Percentiles rank a stretch among this genome's conserved stretches.
phyloP scores from a whole-genome alignment of 2,113 vertebrate genomes.

The Pan troglodytes region NHGRI_mPanTro3-v2.1_pri NC_072421.2:44651501-44652000 shows the following conservation, averaged over 20 bases:
- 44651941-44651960: background rate
- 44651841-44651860: background rate
- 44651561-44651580: background rate
- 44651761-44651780: background rate
- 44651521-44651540: background rate
- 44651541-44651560: background rate
- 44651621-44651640: background rate
- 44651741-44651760: constrained; percentile 26
- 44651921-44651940: constrained; percentile 37
- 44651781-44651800: constrained; percentile 41
- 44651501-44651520: constrained; percentile 2
- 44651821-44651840: constrained; percentile 32
- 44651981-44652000: too few species aligned
- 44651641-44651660: background rate
- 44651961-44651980: too few species aligned
- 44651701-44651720: background rate
- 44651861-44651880: background rate
- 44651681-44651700: background rate
- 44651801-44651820: background rate
- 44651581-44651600: background rate
- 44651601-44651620: background rate
- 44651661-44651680: background rate
- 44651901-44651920: constrained; percentile 29
- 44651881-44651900: constrained; percentile 54
- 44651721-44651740: background rate